These are phyloP conservation scores for Diadumene lineata DNA, from an alignment of 92 coral and sea anemone species.

Conservation along the genomic window DNA sequence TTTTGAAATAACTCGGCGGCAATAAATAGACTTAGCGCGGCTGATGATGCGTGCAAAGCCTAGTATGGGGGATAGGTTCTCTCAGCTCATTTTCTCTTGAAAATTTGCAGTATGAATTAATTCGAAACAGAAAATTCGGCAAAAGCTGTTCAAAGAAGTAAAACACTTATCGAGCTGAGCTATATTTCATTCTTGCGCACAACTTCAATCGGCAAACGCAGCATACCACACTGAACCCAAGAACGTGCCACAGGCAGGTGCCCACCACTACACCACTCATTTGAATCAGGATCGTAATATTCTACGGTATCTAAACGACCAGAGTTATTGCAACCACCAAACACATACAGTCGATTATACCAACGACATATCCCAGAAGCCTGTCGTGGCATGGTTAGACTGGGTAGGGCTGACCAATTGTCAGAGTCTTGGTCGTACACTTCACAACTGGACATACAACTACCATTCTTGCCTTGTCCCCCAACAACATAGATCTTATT, in stretches of 20 bases:
- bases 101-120: too few species aligned
- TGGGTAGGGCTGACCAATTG: conserved; percentile 55
- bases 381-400: conserved; percentile 41
- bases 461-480: conserved; percentile 59
- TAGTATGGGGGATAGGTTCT: too few species aligned
- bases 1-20: too few species aligned
- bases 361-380: conserved; percentile 70
- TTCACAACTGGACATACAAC: conserved; percentile 62
- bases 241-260: conserved; percentile 66
- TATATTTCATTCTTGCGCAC: conserved; percentile 3
- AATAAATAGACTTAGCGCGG: too few species aligned
- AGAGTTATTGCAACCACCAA: conserved; percentile 72
- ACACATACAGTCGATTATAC: conserved; percentile 56
- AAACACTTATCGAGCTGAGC: neutral
- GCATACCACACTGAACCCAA: conserved; percentile 73
- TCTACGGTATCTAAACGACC: conserved; percentile 67
- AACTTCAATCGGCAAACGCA: conserved; percentile 58
- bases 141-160: too few species aligned
- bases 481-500: conserved; percentile 71
- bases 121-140: too few species aligned
- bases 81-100: too few species aligned
- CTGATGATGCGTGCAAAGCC: too few species aligned
- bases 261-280: conserved; percentile 52
- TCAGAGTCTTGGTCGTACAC: conserved; percentile 47
- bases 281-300: conserved; percentile 50